Base-by-base conservation (phyloP, 2,797 vertebrate species). In the Sparidentex hasta region DNA sequence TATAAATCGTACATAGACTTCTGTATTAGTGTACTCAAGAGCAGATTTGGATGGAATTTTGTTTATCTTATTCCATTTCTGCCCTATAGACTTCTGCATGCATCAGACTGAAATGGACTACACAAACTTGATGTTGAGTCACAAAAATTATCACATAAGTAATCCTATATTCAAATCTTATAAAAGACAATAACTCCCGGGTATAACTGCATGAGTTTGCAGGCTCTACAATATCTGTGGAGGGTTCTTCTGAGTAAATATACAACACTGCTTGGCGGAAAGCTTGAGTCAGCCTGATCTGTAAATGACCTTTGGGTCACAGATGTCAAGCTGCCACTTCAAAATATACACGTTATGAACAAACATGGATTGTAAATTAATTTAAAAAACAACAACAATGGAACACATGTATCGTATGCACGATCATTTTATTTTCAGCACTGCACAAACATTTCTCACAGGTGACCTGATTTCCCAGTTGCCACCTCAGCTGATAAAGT, bases 121-220 rank as follows among this genome's bases (percentile, higher is more conserved):
- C 25, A 16, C 38, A 38, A 38, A 38, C 38, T 11, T 38, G 8
- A 38, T 38, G 38, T 38, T 7, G 7, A 11, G 54, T 76, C 44
- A 71, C 38, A 71, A 25, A 73, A 61, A 67, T 62, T 70, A n/a
- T 16, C 44, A 62, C 56, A 51, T 68, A 14, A 81, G 70, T 48
- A 51, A 87, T 74, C 51, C 66, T 58, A 23, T 27, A 41, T 52
- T 74, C 33, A 56, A 88, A 79, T 88, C 81, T 83, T 68, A 12
- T 82, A 58, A 81, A 62, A 44, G 16, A n/a, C 71, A 83, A 70
- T 73, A 59, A 80, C 66, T 81, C 70, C 58, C 48, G 20, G 5
- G 50, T 50, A 38, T 80, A 83, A 82, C 87, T 82, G 69, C 71
- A 33, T 62, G 50, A 59, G 69, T 70, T 71, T 74, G 52, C 68